Conservation (phyloP, 30 jellyfish, hydroid and myxozoan species). For the Cassiopea xamachana region DNA sequence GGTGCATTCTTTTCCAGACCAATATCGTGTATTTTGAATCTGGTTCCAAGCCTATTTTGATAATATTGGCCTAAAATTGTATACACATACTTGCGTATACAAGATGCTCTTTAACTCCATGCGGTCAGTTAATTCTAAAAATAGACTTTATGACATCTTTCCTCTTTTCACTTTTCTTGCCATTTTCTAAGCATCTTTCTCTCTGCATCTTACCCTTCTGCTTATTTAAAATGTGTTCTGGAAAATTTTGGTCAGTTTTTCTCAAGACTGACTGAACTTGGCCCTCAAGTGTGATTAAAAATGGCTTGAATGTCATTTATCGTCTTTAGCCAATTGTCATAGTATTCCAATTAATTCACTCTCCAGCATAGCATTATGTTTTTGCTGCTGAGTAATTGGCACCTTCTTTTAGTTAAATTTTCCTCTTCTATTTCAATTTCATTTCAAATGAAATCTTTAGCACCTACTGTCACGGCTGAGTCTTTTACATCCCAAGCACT, state of each 20-base stretch:
- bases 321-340: background rate
- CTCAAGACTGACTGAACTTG: background rate
- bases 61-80: too few species aligned
- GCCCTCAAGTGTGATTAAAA: slow-evolving; percentile 5
- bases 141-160: background rate
- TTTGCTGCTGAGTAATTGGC: background rate
- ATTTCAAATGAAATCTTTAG: background rate
- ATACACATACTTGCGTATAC: too few species aligned
- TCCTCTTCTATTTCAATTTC: background rate
- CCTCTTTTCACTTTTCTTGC: background rate
- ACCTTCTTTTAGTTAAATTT: background rate
- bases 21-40: too few species aligned
- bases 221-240: background rate
- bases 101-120: too few species aligned
- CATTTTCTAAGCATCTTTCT: background rate
- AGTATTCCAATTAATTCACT: background rate
- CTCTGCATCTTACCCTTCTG: slow-evolving; percentile 14
- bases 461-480: background rate
- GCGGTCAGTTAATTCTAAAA: too few species aligned
- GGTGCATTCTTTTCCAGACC: too few species aligned
- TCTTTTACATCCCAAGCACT: background rate
- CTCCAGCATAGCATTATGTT: slow-evolving; percentile 7
- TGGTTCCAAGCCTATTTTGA: too few species aligned
- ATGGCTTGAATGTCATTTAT: too few species aligned
- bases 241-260: background rate